phyloP scores from a whole-genome alignment of 1,140 invertebrate genomes.

The Eulimnadia texana region DNA sequence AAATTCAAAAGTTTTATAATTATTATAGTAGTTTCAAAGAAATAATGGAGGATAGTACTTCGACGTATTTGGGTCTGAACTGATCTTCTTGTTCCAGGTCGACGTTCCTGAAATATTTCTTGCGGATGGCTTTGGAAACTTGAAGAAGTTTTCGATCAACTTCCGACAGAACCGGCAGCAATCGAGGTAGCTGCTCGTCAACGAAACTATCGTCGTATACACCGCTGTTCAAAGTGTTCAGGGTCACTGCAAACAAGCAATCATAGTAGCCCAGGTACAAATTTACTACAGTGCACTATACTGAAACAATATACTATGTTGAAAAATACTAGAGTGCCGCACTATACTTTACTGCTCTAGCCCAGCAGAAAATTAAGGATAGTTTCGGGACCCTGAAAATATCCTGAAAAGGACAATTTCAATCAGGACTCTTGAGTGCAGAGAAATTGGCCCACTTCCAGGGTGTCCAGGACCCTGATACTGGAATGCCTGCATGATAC shows the following conservation, averaged over 20 bases:
- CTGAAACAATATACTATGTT: no score
- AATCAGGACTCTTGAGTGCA: no score
- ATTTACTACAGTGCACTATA: no score
- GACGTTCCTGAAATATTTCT: constrained; percentile 25
- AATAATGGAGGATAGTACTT: constrained; percentile 17
- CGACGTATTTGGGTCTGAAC: constrained; percentile 24
- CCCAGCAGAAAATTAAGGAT: no score
- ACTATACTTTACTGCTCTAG: no score
- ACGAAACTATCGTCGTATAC: constrained; percentile 26
- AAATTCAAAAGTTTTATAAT: neutral
- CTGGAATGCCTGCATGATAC: no score
- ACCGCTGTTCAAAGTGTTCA: constrained; percentile 25
- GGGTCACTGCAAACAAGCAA: constrained; percentile 19
- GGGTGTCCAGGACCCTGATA: no score
- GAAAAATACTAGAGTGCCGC: no score
- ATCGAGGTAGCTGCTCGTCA: constrained; percentile 23
- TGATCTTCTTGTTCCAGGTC: constrained; percentile 25
- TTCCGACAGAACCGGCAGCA: constrained; percentile 24
- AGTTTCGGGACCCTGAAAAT: no score
- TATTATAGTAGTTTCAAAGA: neutral
- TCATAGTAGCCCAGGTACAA: neutral
- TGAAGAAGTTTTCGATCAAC: constrained; percentile 24
- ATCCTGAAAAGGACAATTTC: no score
- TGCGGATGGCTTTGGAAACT: constrained; percentile 23
- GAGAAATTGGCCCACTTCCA: no score